Evolutionary conservation across 2,797 vertebrate genomes (phyloP).

Genomic region (Squalus acanthias): DNA sequence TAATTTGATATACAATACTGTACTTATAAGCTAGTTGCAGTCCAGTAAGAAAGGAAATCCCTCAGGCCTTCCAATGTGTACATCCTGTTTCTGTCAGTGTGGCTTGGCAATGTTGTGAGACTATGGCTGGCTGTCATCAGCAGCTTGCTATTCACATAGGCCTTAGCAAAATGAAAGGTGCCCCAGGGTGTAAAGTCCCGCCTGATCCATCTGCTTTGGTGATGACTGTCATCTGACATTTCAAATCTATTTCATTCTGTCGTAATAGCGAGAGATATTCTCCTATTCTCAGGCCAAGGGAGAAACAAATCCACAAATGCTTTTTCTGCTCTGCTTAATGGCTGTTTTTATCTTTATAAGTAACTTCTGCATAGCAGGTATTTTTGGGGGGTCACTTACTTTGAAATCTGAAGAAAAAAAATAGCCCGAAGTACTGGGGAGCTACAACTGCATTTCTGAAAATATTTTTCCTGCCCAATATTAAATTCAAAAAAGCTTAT

Average conservation of each 20-base stretch:
- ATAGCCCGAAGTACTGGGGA: background rate
- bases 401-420: background rate
- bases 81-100: constrained; percentile 1
- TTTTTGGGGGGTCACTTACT: constrained; percentile 15
- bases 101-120: constrained; percentile 4
- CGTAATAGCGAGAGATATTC: background rate
- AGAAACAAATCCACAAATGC: background rate
- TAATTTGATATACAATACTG: constrained; percentile 6
- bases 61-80: constrained; percentile 24
- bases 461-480: background rate
- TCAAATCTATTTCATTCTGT: constrained; percentile 33
- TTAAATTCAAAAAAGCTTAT: background rate
- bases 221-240: constrained; percentile 51
- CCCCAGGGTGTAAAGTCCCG: constrained; percentile 49
- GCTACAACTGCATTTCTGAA: background rate
- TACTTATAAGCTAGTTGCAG: constrained; percentile 8
- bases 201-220: constrained; percentile 54
- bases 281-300: background rate
- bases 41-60: constrained; percentile 24
- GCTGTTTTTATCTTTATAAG: constrained; percentile 41
- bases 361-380: background rate
- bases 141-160: background rate
- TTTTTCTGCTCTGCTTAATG: constrained; percentile 24
- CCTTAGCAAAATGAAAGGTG: constrained; percentile 50
- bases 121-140: background rate